Evolutionary conservation across 2,888 invertebrate genomes (phyloP).

Genomic region (Alcis repandata): DNA sequence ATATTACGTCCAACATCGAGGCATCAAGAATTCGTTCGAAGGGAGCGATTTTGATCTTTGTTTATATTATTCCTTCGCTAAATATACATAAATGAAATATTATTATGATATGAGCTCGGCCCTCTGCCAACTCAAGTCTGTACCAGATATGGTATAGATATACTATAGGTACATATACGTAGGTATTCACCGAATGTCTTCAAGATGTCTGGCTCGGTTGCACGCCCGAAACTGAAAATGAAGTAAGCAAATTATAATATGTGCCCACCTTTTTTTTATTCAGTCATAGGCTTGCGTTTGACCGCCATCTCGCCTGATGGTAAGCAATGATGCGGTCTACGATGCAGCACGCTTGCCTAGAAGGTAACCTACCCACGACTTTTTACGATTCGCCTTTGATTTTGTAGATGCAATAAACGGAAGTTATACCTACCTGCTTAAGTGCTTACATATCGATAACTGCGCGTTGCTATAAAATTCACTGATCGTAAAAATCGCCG

Average conservation of each 20-base stretch:
- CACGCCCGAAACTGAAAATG: constrained; percentile 55
- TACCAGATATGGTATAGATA: constrained; percentile 53
- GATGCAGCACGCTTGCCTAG: too few species aligned
- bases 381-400: constrained; percentile 54
- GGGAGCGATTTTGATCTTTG: constrained; percentile 41
- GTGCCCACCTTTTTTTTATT: too few species aligned
- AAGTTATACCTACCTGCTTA: too few species aligned
- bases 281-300: too few species aligned
- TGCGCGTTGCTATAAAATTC: too few species aligned
- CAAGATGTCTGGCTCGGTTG: constrained; percentile 59
- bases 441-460: too few species aligned
- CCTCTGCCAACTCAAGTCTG: constrained; percentile 70
- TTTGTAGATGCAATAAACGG: constrained; percentile 29
- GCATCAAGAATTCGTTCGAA: constrained; percentile 24
- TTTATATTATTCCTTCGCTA: constrained; percentile 58
- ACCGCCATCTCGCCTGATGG: too few species aligned
- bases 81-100: constrained; percentile 65
- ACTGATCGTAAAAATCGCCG: too few species aligned
- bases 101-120: constrained; percentile 67
- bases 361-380: too few species aligned
- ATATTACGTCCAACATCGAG: background rate
- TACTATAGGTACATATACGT: constrained; percentile 54
- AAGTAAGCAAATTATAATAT: constrained; percentile 49
- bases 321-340: too few species aligned
- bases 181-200: constrained; percentile 56